Evolutionary conservation across 2,113 vertebrate species (phyloP).

Genomic region (Dasyurus viverrinus): DNA sequence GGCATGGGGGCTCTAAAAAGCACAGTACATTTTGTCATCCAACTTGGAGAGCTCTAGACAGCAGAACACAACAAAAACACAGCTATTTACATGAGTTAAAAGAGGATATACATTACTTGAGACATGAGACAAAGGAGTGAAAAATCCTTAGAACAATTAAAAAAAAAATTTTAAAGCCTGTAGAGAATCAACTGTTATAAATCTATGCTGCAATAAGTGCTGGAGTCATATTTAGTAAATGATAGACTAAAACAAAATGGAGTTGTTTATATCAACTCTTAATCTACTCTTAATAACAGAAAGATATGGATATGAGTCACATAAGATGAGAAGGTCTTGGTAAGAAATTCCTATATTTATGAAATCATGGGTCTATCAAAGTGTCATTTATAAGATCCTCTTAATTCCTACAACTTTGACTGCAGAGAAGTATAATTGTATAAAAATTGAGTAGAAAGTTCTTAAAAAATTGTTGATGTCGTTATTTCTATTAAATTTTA

Average conservation of each 20-base stretch:
- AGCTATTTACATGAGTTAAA: neutral
- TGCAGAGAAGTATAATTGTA: neutral
- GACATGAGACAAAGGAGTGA: neutral
- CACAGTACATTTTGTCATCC: no score
- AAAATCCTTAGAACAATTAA: neutral
- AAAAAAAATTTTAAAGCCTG: neutral
- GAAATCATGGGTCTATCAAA: constrained; percentile 2
- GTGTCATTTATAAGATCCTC: constrained; percentile 22
- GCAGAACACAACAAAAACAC: no score
- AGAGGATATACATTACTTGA: neutral
- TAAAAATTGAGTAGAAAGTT: neutral
- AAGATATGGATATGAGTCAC: neutral
- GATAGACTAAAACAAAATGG: neutral
- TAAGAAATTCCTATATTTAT: neutral
- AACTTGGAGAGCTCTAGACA: no score
- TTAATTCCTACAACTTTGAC: constrained; percentile 8
- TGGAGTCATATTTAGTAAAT: neutral
- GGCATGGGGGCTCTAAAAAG: no score
- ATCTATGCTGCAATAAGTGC: neutral
- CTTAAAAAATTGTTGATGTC: neutral
- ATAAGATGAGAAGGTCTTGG: neutral
- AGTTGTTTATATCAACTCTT: neutral
- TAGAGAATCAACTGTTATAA: neutral
- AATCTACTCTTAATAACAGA: neutral
- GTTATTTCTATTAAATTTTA: no score